These are phyloP conservation scores for Zaprionus obscuricornis DNA, from an alignment of 2,888 invertebrate genomes.

Conservation along the genomic window DNA sequence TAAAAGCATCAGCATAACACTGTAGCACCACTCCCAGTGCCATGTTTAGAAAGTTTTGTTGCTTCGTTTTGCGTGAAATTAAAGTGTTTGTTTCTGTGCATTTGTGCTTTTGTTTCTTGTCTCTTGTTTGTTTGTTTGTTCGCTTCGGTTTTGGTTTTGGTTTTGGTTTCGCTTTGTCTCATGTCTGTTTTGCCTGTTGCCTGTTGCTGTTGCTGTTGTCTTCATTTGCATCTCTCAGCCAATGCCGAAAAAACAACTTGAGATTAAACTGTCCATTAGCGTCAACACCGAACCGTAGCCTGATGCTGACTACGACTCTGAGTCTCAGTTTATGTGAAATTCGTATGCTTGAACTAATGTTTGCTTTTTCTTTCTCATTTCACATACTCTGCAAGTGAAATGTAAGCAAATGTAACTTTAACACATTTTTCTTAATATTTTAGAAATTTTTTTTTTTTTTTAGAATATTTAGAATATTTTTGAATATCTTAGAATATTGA, in stretches of 20 bases:
- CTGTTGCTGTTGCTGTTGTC: conserved; percentile 38
- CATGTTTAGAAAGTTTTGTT: conserved; percentile 60
- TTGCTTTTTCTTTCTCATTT: conserved; percentile 5
- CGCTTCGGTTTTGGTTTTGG: too few species aligned
- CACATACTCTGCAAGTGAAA: too few species aligned
- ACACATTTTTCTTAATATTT: too few species aligned
- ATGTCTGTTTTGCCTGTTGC: not conserved
- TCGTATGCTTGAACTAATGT: conserved; percentile 8
- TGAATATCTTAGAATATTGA: too few species aligned
- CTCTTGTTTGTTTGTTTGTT: conserved; percentile 28
- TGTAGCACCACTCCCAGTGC: conserved; percentile 32
- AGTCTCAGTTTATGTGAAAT: too few species aligned
- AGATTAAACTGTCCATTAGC: conserved; percentile 79
- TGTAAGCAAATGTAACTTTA: too few species aligned
- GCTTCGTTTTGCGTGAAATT: conserved; percentile 60
- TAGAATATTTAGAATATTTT: too few species aligned
- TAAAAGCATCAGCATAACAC: too few species aligned
- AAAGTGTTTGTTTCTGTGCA: conserved; percentile 62
- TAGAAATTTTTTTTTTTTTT: too few species aligned
- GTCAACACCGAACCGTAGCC: conserved; percentile 55
- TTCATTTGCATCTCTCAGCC: conserved; percentile 66
- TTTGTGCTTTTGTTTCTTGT: conserved; percentile 22
- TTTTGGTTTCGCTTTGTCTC: conserved; percentile 21
- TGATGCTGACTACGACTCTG: too few species aligned
- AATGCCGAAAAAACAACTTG: conserved; percentile 30